Evolutionary conservation across 2,888 invertebrate genomes (phyloP).

Genomic region (Heliconius hortense): DNA sequence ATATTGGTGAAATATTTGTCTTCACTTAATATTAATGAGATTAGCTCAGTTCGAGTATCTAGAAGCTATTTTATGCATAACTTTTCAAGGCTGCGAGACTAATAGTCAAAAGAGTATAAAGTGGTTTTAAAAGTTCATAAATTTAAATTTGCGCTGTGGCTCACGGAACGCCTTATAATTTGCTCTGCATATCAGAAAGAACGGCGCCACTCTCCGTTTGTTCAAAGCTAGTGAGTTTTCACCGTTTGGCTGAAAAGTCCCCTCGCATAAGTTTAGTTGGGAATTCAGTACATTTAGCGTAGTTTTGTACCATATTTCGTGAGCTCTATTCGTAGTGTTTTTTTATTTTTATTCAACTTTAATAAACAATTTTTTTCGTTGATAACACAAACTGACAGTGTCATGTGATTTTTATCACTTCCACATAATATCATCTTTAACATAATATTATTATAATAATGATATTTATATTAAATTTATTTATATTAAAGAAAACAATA

Average conservation of each 20-base stretch:
- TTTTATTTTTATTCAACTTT: not conserved
- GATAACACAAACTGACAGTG: not conserved
- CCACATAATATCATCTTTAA: not conserved
- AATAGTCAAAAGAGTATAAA: slow-evolving; percentile 53
- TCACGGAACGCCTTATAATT: slow-evolving; percentile 60
- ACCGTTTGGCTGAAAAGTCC: slow-evolving; percentile 63
- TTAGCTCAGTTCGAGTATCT: slow-evolving; percentile 20
- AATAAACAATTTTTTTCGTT: not conserved
- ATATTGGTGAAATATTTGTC: slow-evolving; percentile 12
- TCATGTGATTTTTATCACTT: not conserved
- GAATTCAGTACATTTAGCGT: slow-evolving; percentile 69
- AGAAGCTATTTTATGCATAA: slow-evolving; percentile 24
- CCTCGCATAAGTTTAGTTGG: slow-evolving; percentile 66
- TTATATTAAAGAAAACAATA: not conserved
- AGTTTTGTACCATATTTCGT: slow-evolving; percentile 67
- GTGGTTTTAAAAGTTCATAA: slow-evolving; percentile 63
- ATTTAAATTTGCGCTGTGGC: slow-evolving; percentile 59
- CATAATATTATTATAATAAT: not conserved
- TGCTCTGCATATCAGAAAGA: slow-evolving; percentile 61
- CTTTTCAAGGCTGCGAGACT: slow-evolving; percentile 44
- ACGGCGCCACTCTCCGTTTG: slow-evolving; percentile 53
- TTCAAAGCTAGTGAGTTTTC: slow-evolving; percentile 59
- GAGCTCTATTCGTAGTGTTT: slow-evolving; percentile 44
- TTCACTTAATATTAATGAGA: slow-evolving; percentile 21
- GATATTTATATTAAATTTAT: not conserved